Conservation (phyloP, 2,113 vertebrate species). For the Colistium nudipinnis region DNA sequence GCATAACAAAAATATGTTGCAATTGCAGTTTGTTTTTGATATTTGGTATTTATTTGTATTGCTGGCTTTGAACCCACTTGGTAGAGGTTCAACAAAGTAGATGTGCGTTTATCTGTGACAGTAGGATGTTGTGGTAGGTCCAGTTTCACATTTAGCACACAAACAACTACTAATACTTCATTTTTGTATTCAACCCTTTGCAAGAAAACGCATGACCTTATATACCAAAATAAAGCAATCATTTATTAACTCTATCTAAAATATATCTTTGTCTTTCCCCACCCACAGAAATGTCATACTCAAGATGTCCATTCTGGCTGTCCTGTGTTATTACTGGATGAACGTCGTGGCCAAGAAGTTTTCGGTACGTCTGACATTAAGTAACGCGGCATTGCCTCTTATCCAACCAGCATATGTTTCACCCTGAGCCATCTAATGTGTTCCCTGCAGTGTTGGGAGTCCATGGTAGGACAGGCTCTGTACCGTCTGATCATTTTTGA, state of each 20-base stretch:
- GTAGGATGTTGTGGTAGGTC: too few relatives aligned
- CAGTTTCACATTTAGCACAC: too few relatives aligned
- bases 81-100: too few relatives aligned
- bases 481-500: slow-evolving; percentile 92
- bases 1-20: too few relatives aligned
- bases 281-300: slow-evolving; percentile 87
- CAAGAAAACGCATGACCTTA: not conserved
- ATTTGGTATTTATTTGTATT: too few relatives aligned
- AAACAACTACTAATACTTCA: too few relatives aligned
- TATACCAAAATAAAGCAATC: not conserved
- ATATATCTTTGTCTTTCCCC: slow-evolving; percentile 4
- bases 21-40: too few relatives aligned
- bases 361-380: slow-evolving; percentile 51
- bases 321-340: slow-evolving; percentile 95
- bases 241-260: too few relatives aligned
- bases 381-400: not conserved
- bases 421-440: not conserved
- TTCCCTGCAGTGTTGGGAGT: slow-evolving; percentile 92
- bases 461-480: slow-evolving; percentile 90
- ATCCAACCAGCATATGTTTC: not conserved
- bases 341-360: slow-evolving; percentile 70
- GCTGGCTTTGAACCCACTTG: too few relatives aligned
- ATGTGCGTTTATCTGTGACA: too few relatives aligned
- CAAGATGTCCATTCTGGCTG: slow-evolving; percentile 90
- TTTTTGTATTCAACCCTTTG: too few relatives aligned